These are phyloP conservation scores for Probosciger aterrimus DNA, from an alignment of 2,113 vertebrate species.

Conservation along the genomic window DNA sequence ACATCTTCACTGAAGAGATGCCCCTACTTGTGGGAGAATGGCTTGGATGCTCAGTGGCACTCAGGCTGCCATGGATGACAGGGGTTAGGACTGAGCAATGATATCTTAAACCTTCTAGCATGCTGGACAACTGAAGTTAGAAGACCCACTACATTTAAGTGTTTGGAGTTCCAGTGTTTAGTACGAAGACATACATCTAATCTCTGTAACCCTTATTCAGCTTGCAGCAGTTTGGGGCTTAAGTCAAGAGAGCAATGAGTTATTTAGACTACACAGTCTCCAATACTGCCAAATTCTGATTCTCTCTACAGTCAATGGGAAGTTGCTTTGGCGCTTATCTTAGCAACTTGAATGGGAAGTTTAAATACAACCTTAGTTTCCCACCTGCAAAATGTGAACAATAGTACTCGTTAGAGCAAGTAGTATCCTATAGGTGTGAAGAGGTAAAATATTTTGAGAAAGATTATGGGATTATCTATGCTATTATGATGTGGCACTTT, in stretches of 20 bases:
- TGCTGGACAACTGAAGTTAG: not conserved
- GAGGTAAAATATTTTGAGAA: not conserved
- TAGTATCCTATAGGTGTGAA: not conserved
- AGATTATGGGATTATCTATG: not conserved
- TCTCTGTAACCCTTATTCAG: not conserved
- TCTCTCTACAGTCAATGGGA: not conserved
- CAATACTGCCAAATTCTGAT: not conserved
- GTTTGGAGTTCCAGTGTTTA: not conserved
- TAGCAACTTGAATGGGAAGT: not conserved
- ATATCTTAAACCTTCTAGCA: not conserved
- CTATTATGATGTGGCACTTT: not conserved
- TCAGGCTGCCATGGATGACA: not conserved
- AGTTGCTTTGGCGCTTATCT: not conserved
- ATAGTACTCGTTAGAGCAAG: not conserved
- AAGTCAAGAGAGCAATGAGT: not conserved
- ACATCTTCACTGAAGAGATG: not conserved
- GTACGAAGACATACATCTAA: not conserved
- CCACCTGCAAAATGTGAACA: not conserved
- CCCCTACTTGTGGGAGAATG: rapidly evolving
- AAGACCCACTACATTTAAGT: not conserved
- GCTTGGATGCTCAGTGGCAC: not conserved
- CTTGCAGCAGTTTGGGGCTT: not conserved
- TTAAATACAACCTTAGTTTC: not conserved
- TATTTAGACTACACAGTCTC: not conserved
- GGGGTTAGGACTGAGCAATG: not conserved